Evolutionary conservation across 2,797 vertebrate species (phyloP).

Genomic region (Neostethus bicornis): DNA sequence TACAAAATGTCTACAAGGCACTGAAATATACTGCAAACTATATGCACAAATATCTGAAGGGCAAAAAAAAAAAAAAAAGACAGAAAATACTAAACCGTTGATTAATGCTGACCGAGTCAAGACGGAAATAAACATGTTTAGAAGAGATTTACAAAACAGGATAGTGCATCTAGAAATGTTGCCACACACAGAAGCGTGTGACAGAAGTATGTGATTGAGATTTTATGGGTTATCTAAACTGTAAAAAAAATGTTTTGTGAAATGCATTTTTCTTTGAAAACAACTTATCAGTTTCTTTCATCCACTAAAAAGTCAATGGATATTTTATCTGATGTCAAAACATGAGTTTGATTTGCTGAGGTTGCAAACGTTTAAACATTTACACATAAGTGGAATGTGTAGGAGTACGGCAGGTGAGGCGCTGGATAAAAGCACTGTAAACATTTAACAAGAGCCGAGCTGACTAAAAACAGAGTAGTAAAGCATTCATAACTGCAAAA

Average conservation of each 20-base stretch:
- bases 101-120: not conserved
- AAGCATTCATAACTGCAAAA: constrained; percentile 26
- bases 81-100: not conserved
- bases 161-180: no score
- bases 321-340: constrained; percentile 3
- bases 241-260: not conserved
- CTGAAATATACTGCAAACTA: not conserved
- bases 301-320: not conserved
- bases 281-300: not conserved
- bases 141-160: not conserved
- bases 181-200: no score
- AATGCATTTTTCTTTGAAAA: not conserved
- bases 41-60: not conserved
- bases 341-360: not conserved
- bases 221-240: not conserved
- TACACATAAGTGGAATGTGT: constrained; percentile 9
- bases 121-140: not conserved
- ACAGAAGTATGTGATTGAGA: not conserved
- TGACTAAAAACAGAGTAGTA: constrained; percentile 33
- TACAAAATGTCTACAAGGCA: not conserved
- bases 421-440: constrained; percentile 35
- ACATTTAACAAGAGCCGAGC: constrained; percentile 21
- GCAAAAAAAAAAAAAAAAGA: constrained; percentile 1
- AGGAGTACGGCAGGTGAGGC: constrained; percentile 15
- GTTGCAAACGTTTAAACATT: constrained; percentile 5